These are phyloP conservation scores for Cryptus viduatorius DNA, from an alignment of 2,888 invertebrate genomes.

Conservation along the genomic window DNA sequence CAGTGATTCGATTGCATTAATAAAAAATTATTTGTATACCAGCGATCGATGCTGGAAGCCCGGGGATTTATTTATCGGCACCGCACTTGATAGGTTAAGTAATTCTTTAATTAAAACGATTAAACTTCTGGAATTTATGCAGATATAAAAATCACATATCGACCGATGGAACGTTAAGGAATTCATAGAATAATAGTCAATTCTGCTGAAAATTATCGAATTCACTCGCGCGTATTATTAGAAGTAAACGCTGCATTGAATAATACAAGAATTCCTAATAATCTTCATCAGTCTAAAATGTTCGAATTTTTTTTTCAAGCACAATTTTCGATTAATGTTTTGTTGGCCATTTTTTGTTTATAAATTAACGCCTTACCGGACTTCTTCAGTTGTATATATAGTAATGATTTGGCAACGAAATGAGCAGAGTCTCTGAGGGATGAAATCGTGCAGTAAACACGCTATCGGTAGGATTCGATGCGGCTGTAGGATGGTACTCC, in stretches of 20 bases:
- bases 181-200: no score
- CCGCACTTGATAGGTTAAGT: neutral
- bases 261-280: neutral
- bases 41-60: slow-evolving; percentile 29
- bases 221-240: no score
- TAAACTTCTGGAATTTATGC: neutral
- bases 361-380: neutral
- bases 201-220: no score
- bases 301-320: neutral
- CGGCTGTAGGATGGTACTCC: slow-evolving; percentile 1
- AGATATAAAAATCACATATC: no score
- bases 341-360: neutral
- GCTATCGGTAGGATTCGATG: slow-evolving; percentile 55
- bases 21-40: slow-evolving; percentile 38
- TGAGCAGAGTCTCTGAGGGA: slow-evolving; percentile 42
- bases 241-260: no score
- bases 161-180: no score
- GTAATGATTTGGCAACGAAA: slow-evolving; percentile 15
- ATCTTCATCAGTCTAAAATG: neutral
- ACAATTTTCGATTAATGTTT: neutral
- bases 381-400: neutral
- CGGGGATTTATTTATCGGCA: neutral
- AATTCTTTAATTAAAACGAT: neutral
- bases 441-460: slow-evolving; percentile 56
- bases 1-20: slow-evolving; percentile 23